phyloP scores from a whole-genome alignment of 2,797 vertebrate genomes.

The Chaenodraco wilsoni region DNA sequence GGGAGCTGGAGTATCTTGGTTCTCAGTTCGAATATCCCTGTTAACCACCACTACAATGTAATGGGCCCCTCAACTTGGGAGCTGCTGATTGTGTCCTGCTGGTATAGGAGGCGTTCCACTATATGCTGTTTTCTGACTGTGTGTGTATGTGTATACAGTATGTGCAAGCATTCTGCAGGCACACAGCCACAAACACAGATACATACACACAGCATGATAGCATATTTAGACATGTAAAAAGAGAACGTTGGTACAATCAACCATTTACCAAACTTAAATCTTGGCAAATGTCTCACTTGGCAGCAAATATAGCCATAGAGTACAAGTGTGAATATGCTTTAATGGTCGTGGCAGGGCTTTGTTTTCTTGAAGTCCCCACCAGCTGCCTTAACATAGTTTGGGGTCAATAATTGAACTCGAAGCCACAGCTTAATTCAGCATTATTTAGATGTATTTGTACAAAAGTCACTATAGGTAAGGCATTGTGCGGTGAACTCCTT shows the following conservation, averaged over 20 bases:
- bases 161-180: background rate
- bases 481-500: constrained; percentile 52
- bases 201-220: background rate
- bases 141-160: constrained; percentile 8
- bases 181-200: background rate
- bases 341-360: constrained; percentile 37
- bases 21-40: constrained; percentile 85
- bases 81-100: constrained; percentile 73
- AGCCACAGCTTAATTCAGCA: constrained; percentile 59
- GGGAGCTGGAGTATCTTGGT: constrained; percentile 84
- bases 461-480: constrained; percentile 56
- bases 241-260: background rate
- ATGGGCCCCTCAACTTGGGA: constrained; percentile 83
- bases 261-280: constrained; percentile 32
- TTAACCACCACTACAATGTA: constrained; percentile 88
- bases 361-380: constrained; percentile 56
- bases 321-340: constrained; percentile 19
- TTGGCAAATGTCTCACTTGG: constrained; percentile 7
- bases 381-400: constrained; percentile 55
- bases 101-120: constrained; percentile 69
- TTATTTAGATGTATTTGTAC: constrained; percentile 54
- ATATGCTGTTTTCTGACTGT: constrained; percentile 51
- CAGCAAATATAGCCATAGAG: constrained; percentile 17
- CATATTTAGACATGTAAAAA: background rate
- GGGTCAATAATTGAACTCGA: constrained; percentile 65